These are phyloP conservation scores for Psophia crepitans DNA, from an alignment of 2,113 vertebrate genomes.

Conservation along the genomic window DNA sequence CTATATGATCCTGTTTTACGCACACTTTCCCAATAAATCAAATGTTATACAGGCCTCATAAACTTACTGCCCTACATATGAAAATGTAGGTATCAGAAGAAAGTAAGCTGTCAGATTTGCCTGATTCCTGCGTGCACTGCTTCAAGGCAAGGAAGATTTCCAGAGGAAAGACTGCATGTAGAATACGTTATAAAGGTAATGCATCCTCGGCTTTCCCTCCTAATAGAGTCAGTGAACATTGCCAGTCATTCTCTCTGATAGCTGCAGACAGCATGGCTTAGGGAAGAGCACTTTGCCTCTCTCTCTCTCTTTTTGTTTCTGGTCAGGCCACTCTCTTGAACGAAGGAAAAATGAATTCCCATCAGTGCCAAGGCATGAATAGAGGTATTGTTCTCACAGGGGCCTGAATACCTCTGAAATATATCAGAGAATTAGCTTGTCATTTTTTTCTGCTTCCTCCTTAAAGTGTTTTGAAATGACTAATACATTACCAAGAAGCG, in stretches of 20 bases:
- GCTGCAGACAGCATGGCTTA: constrained; percentile 41
- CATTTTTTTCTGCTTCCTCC: constrained; percentile 41
- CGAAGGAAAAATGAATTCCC: constrained; percentile 44
- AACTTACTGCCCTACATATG: neutral
- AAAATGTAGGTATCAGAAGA: neutral
- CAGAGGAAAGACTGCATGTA: neutral
- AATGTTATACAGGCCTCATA: neutral
- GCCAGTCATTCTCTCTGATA: neutral
- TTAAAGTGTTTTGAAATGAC: constrained; percentile 64
- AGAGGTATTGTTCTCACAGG: constrained; percentile 58
- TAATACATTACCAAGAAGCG: constrained; percentile 52
- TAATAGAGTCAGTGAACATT: neutral
- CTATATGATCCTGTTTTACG: neutral
- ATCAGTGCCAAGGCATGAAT: constrained; percentile 52
- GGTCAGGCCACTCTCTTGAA: constrained; percentile 8
- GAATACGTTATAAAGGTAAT: neutral
- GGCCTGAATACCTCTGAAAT: constrained; percentile 44
- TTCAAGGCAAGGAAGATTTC: neutral
- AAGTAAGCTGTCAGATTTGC: neutral
- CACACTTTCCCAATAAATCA: neutral
- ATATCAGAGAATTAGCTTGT: constrained; percentile 41
- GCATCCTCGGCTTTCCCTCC: neutral
- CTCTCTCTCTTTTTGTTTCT: neutral
- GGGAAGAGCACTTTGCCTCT: neutral
- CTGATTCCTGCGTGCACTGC: neutral